Evolutionary conservation across 1,140 invertebrate genomes (phyloP), one percentile per base, ranked within the genome.

Genomic region (Matsumurasca onukii): DNA sequence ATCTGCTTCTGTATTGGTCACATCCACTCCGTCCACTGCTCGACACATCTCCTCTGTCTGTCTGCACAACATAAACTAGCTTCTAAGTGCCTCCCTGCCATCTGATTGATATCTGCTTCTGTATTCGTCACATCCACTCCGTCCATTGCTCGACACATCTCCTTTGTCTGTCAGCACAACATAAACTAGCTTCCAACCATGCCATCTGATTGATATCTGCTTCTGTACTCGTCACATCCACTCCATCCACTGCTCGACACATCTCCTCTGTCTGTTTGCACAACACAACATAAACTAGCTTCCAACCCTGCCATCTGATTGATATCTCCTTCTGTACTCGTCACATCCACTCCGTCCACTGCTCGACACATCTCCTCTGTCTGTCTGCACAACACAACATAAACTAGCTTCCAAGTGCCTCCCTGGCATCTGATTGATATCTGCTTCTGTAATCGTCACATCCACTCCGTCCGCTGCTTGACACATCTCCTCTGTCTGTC

Each of bases 21-120:
- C 76, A 77, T 87, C 80, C 70, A 91, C 75, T 70, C 85, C 81
- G 72, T 87, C 80, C 49, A 94, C 82, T 29, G 91, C 88, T 68
- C 87, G 81, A 71, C 88, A 86, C 85, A 94, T 93, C 80, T 95
- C 92, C 73, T 88, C 81, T 2, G 86, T 87, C 81, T 93, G 91
- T 73, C 75, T 76, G 29, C 17, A 2, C 12, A 62, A 29, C 27
- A n/a, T n/a, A n/a, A n/a, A n/a, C n/a, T n/a, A n/a, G n/a, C n/a
- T 76, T 93, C 90, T 78, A 92, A 89, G 75, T 93, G 91, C 67
- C 83, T 79, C n/a, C 84, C 84, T 1, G 90, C 89, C 71, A 94
- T 81, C 27, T 85, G 80, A 77, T 92, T 94, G 52, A 94, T 90
- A 69, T 92, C 87, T 69, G 86, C 86, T 79, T 94, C 91, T 1